Conservation (phyloP, 30 jellyfish, hydroid and myxozoan species). For the Aurelia aurita region DNA sequence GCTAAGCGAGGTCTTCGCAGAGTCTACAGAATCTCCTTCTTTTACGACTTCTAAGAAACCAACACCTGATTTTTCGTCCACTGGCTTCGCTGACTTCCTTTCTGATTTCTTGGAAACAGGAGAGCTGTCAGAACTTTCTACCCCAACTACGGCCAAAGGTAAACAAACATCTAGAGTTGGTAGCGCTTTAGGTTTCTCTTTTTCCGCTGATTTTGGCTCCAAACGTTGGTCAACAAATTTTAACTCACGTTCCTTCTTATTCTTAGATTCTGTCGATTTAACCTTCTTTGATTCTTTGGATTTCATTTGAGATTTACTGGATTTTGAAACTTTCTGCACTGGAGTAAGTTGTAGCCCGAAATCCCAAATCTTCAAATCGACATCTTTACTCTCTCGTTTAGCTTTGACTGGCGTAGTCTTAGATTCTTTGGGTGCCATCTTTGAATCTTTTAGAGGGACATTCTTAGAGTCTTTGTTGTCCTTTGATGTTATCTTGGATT, state of each 20-base stretch:
- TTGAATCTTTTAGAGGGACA: slow-evolving; percentile 7
- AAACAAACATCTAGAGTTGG: not conserved
- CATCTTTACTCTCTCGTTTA: slow-evolving; percentile 36
- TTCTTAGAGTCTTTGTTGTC: slow-evolving; percentile 10
- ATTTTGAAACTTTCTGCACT: not conserved
- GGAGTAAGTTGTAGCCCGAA: slow-evolving; percentile 25
- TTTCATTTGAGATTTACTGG: not conserved
- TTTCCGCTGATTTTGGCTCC: not conserved
- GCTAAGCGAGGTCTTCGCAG: no score
- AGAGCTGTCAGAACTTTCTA: no score
- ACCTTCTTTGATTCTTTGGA: slow-evolving; percentile 24
- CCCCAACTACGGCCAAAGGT: no score
- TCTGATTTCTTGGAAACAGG: no score
- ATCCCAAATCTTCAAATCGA: slow-evolving; percentile 52
- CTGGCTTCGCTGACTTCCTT: no score
- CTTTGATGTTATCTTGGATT: not conserved
- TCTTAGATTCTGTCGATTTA: slow-evolving; percentile 2
- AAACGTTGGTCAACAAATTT: not conserved
- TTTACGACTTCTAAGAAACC: no score
- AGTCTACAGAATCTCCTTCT: no score
- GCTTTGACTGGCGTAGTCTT: slow-evolving; percentile 43
- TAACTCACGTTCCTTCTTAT: slow-evolving; percentile 13
- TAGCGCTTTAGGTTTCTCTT: not conserved
- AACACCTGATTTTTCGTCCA: no score
- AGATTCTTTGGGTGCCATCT: slow-evolving; percentile 31